These are phyloP conservation scores for Halictus rubicundus DNA, from an alignment of 1,140 invertebrate species.

Conservation along the genomic window DNA sequence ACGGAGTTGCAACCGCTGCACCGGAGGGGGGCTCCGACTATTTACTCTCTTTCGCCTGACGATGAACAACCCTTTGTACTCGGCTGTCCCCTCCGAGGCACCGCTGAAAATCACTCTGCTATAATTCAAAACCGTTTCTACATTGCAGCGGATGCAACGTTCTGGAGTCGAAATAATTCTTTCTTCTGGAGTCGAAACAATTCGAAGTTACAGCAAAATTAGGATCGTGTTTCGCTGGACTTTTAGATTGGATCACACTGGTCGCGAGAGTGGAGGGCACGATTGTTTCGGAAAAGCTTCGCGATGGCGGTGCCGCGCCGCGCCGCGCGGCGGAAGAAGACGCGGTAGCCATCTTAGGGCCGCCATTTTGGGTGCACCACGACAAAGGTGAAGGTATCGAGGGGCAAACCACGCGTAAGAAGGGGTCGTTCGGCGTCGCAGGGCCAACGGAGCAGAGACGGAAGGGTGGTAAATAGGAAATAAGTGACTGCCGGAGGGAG, in stretches of 20 bases:
- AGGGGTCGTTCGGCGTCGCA: slow-evolving; percentile 45
- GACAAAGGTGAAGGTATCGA: slow-evolving; percentile 67
- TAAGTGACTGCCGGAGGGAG: slow-evolving; percentile 78
- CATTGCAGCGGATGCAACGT: no score
- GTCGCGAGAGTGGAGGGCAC: no score
- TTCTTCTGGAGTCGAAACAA: no score
- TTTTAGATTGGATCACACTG: no score
- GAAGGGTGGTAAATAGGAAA: slow-evolving; percentile 79
- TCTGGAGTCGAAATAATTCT: no score
- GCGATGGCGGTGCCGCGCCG: slow-evolving; percentile 2
- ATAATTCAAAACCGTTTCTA: no score
- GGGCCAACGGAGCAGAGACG: slow-evolving; percentile 26
- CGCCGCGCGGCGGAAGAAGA: slow-evolving; percentile 7
- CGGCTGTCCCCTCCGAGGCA: no score
- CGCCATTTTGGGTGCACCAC: slow-evolving; percentile 76
- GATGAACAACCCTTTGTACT: no score
- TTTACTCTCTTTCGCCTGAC: background rate
- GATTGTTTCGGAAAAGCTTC: no score
- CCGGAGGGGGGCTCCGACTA: background rate
- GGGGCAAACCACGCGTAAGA: slow-evolving; percentile 64
- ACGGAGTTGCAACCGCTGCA: background rate
- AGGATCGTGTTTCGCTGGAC: no score
- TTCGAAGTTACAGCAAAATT: no score
- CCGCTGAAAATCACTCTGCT: no score
- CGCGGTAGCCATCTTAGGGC: slow-evolving; percentile 58